Base-by-base conservation (phyloP, 2,888 invertebrate species). In the Ophion slaviceki region DNA sequence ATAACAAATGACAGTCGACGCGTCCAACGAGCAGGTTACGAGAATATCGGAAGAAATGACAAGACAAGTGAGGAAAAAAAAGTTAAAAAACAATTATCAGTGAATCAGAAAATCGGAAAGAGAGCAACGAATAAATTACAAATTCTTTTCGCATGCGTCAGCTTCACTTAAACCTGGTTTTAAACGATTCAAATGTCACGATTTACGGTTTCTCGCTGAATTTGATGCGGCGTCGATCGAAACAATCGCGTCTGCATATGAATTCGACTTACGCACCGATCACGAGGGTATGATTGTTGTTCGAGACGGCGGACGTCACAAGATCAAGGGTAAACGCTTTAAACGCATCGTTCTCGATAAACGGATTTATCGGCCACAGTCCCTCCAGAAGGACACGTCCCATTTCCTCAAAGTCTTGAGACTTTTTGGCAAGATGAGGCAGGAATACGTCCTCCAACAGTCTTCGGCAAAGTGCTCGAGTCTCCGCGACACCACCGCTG, bases 291-390 rank as follows among this genome's bases (percentile, higher is more conserved):
- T 93, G 91, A 89, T 94, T 93, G 75, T 93, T 93, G 72, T 94
- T 93, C 0, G 90, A 88, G 4, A 92, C 90, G 8, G 91, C 86
- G 0, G 89, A 89, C 0, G 89, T 86, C 0, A 95, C 95, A 75
- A 96, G 88, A 45, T 95, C 92, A 82, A 95, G 94, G 7, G 96
- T 95, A 89, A 95, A 95, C 90, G 95, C 96, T 17, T 96, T 91
- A 90, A 96, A 95, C 0, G 96, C 95, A 7, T 94, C 93, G 0
- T 96, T 94, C 7, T 96, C 94, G 0, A 97, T 94, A 57, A 94
- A 93, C 0, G 97, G 96, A 92, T 96, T 96, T 66, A 97, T 94
- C 4, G 95, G 95, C 96, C 96, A 96, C 91, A 97, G 93, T 0
- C 97, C 97, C 72, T 96, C 94, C 2, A 97, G 92, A 90, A 97